Conservation (phyloP, 2,113 vertebrate genomes). For the Hippotragus niger region DNA sequence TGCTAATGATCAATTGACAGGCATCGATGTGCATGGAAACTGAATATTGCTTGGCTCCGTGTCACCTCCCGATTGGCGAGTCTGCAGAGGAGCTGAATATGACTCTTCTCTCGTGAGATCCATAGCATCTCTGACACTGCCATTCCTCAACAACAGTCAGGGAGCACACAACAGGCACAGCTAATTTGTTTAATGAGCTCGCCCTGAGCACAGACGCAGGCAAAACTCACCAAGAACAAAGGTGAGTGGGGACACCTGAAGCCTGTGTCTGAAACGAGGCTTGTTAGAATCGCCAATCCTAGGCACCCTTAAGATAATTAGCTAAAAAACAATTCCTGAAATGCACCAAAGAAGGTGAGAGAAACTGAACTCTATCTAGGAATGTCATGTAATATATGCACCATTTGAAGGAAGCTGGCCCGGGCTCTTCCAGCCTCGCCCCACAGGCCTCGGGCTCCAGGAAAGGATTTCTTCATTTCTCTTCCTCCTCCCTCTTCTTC, state of each 20-base stretch:
- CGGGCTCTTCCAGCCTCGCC: not conserved
- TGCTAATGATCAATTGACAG: not conserved
- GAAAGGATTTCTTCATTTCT: not conserved
- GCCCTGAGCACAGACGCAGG: not conserved
- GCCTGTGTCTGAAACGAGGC: not conserved
- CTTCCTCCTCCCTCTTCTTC: not conserved
- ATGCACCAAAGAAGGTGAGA: not conserved
- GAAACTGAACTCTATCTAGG: not conserved
- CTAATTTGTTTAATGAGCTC: not conserved
- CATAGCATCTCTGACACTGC: rapidly evolving
- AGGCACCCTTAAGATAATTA: not conserved
- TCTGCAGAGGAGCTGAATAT: not conserved
- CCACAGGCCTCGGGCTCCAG: not conserved
- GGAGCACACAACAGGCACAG: not conserved
- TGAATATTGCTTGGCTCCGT: rapidly evolving
- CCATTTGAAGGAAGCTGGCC: not conserved
- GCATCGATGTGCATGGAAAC: rapidly evolving
- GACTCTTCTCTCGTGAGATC: not conserved
- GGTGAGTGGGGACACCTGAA: not conserved
- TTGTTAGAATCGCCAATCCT: not conserved
- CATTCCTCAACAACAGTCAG: rapidly evolving
- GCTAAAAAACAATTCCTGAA: not conserved
- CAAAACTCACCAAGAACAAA: not conserved
- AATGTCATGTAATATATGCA: rapidly evolving
- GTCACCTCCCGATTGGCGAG: not conserved